Conservation (phyloP, 1,140 invertebrate genomes). For the Bombus confusus region DNA sequence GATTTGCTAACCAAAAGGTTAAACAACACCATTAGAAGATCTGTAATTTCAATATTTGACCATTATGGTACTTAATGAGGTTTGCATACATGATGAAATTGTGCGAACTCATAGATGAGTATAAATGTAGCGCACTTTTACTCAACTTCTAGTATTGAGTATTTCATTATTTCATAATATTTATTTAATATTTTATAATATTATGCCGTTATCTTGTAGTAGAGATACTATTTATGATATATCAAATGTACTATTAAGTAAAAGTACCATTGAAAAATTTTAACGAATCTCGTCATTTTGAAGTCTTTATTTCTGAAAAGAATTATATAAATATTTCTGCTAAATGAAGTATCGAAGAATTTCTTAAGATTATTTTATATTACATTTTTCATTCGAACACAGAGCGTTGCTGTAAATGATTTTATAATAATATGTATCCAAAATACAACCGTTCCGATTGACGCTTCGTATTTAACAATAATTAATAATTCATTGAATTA, state of each 20-base stretch:
- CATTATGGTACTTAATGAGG: background rate
- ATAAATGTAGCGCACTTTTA: background rate
- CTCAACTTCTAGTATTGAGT: background rate
- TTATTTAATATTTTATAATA: background rate
- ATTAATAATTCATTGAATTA: background rate
- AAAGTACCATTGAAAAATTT: background rate
- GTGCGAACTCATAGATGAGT: background rate
- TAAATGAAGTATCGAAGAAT: no score
- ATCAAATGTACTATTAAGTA: background rate
- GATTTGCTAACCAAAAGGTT: background rate
- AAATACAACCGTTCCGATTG: background rate
- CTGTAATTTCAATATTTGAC: constrained; percentile 23
- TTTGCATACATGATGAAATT: background rate
- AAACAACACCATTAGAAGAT: background rate
- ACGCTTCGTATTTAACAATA: background rate
- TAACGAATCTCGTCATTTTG: background rate
- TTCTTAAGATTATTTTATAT: no score
- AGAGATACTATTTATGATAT: background rate
- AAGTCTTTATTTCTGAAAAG: background rate
- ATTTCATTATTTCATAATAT: no score
- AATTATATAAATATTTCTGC: background rate
- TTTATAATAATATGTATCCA: background rate
- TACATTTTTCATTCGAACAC: no score
- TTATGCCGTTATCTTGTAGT: background rate
- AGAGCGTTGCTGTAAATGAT: background rate